Percentiles rank a stretch among this genome's conserved stretches.
Evolutionary conservation across 2,888 invertebrate genomes (phyloP).

Genomic region (Nymphalis polychloros): DNA sequence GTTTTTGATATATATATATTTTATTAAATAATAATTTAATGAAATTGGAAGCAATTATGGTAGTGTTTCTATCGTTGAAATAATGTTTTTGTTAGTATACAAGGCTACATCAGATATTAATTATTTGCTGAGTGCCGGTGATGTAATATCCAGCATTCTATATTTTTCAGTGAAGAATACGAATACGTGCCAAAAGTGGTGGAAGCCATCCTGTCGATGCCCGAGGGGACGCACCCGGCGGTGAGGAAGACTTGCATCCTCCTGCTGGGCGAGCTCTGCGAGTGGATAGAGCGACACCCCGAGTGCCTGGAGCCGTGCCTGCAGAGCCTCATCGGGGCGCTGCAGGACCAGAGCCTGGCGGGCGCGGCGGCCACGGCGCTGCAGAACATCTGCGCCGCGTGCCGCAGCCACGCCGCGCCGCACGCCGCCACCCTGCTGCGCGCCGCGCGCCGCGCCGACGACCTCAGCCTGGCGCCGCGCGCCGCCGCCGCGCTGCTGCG

Average conservation of each 20-base stretch:
- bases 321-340: conserved; percentile 88
- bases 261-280: conserved; percentile 94
- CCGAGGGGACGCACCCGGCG: conserved; percentile 91
- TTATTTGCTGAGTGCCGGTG: too few relatives aligned
- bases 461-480: conserved; percentile 86
- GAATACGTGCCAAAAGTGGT: conserved; percentile 96
- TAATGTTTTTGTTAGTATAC: too few relatives aligned
- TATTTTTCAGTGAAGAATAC: conserved; percentile 87
- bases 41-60: too few relatives aligned
- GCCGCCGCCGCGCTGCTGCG: conserved; percentile 88
- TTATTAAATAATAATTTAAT: too few relatives aligned
- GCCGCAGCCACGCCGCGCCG: conserved; percentile 88
- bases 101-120: too few relatives aligned
- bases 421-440: conserved; percentile 88
- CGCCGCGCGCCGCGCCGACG: conserved; percentile 87
- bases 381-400: conserved; percentile 91
- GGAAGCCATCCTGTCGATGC: conserved; percentile 92
- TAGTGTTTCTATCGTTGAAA: too few relatives aligned
- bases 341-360: conserved; percentile 88
- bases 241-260: conserved; percentile 94
- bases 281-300: conserved; percentile 96
- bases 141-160: not conserved
- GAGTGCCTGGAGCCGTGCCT: conserved; percentile 90
- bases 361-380: conserved; percentile 91
- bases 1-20: too few relatives aligned